Percentiles rank a stretch among this genome's conserved stretches.
These are phyloP conservation scores for Aphis gossypii DNA, from an alignment of 1,140 invertebrate genomes.

Conservation along the genomic window DNA sequence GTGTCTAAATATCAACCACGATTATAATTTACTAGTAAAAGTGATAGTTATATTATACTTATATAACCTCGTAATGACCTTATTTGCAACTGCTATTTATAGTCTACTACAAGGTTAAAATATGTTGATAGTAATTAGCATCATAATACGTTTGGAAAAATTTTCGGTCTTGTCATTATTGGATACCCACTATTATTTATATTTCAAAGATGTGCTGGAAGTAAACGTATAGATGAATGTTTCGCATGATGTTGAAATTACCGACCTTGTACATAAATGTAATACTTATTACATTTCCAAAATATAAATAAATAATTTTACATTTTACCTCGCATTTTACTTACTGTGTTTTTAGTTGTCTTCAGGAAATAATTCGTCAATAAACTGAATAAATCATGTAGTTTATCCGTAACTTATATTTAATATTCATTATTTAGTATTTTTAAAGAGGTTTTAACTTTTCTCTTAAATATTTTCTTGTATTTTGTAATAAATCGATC, in stretches of 20 bases:
- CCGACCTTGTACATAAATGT: not conserved
- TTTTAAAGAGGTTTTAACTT: not conserved
- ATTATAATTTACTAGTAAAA: conserved; percentile 22
- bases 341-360: not conserved
- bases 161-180: not conserved
- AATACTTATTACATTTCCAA: not conserved
- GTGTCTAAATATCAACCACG: not conserved
- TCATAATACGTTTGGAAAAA: not conserved
- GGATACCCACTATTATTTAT: not conserved
- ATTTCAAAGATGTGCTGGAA: not conserved
- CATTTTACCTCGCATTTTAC: not conserved
- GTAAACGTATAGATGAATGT: not conserved
- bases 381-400: not conserved
- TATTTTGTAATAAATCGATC: not conserved
- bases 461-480: not conserved
- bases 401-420: not conserved
- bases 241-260: not conserved
- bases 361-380: not conserved
- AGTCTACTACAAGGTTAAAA: conserved; percentile 17
- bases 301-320: not conserved
- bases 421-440: not conserved
- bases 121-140: not conserved
- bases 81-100: conserved; percentile 33
- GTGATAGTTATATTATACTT: not conserved
- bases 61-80: conserved; percentile 41